Evolutionary conservation across 2,113 vertebrate genomes (phyloP).

Genomic region (Mesocricetus auratus): DNA sequence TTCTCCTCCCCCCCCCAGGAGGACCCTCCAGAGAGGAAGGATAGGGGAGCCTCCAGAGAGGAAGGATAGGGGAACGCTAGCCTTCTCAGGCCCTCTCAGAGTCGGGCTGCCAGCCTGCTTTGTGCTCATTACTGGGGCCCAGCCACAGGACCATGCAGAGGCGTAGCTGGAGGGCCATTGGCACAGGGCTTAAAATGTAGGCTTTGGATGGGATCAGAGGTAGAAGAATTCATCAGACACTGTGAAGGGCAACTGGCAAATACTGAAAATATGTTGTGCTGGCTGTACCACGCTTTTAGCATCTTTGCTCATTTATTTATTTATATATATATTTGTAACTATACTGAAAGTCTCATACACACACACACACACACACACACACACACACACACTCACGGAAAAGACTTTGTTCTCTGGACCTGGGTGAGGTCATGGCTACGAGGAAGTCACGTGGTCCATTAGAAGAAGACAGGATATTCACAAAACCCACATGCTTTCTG

Average conservation of each 20-base stretch:
- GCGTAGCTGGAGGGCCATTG: not conserved
- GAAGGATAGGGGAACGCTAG: not conserved
- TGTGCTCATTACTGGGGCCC: not conserved
- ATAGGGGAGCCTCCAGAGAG: not conserved
- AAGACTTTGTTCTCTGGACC: not conserved
- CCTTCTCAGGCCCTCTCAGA: not conserved
- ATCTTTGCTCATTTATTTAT: not conserved
- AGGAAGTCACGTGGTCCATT: constrained; percentile 26
- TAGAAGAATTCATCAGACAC: not conserved
- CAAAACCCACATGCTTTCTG: constrained; percentile 37
- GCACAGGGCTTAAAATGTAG: not conserved
- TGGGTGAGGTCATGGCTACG: not conserved
- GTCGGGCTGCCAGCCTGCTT: not conserved
- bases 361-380: not conserved
- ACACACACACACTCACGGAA: not conserved
- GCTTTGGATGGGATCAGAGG: not conserved
- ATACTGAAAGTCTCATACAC: not conserved
- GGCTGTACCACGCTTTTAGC: not conserved
- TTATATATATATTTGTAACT: not conserved
- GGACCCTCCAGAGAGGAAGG: not conserved
- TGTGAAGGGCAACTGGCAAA: not conserved
- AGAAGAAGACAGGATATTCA: constrained; percentile 38
- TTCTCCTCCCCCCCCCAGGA: no score
- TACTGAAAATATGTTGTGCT: not conserved
- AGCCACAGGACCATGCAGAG: not conserved